Conservation (phyloP, 2,797 vertebrate genomes). For the Dicrostonyx torquatus region DNA sequence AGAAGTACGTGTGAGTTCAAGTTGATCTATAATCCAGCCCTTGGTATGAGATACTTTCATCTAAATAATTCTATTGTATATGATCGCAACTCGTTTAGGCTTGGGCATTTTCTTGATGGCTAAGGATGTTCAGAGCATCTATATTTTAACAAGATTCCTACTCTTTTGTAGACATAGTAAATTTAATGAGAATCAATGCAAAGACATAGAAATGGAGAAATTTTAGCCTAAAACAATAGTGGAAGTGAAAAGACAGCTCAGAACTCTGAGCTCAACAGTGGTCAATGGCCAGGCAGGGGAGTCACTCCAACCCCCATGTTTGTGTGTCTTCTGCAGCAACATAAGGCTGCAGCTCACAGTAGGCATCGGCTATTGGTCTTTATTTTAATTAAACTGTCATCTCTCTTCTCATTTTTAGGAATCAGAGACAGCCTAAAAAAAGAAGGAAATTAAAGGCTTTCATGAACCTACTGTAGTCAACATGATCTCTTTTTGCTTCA, state of each 20-base stretch:
- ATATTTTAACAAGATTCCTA: background rate
- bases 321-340: background rate
- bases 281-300: background rate
- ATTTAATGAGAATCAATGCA: background rate
- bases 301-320: background rate
- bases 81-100: background rate
- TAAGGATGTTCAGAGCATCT: background rate
- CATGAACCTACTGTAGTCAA: background rate
- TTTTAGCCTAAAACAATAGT: background rate
- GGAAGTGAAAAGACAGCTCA: background rate
- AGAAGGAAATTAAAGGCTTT: conserved; percentile 25
- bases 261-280: background rate
- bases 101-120: background rate
- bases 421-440: background rate
- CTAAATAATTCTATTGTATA: background rate
- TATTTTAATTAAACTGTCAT: background rate
- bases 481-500: background rate
- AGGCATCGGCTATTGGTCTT: background rate
- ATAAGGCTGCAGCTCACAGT: background rate
- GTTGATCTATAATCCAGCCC: background rate
- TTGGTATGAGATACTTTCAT: background rate
- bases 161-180: background rate
- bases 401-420: conserved; percentile 33
- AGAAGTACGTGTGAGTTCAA: background rate
- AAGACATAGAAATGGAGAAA: background rate